Base-by-base conservation (phyloP, 2,797 vertebrate species). In the Taeniopygia guttata region DNA sequence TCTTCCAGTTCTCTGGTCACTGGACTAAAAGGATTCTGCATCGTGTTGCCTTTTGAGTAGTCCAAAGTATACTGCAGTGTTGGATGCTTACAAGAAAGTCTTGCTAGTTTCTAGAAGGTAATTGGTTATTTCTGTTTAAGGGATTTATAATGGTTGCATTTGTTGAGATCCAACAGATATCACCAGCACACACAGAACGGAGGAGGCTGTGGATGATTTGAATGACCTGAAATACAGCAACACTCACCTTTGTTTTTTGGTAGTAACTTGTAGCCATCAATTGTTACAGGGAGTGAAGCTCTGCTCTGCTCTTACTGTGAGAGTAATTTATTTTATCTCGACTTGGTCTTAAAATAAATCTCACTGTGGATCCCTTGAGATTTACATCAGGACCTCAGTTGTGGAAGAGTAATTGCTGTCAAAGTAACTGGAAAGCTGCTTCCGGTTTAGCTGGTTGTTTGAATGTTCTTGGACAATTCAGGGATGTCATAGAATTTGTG, bases 401-500 rank as follows among this genome's bases (percentile, higher is more conserved):
- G 32, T 13, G 29, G 18, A 55, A 40, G 34, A 42, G 10, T 4
- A 9, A 2, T 32, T 29, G 4, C 17, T 59, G 30, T 46, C 10
- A 1, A 3, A 6, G n/a, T 5, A 27, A 10, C 19, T 55, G 59
- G 40, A 20, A 46, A 16, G 22, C 30, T 29, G 6, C 46, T 55
- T 17, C 32, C 2, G 7, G 3, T 55, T 51, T 6, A 54, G 10
- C 43, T 82, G 58, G 8, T 16, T n/a, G 13, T 23, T 40, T 43
- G 49, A 49, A 70, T 48, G 18, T 42, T 77, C 16, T 10, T 13
- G 13, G 29, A 6, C 23, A 9, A 48, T 55, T 38, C 3, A 6
- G 18, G 21, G 4, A 3, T 22, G 5, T 19, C 0, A 0, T 0
- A 27, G 25, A 42, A 45, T 52, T 83, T 60, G n/a, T 26, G 19